A percentile compares a stretch with the other conserved stretches of the same genome.
phyloP scores from a whole-genome alignment of 2,113 vertebrate species.

The human (Homo sapiens) region DNA sequence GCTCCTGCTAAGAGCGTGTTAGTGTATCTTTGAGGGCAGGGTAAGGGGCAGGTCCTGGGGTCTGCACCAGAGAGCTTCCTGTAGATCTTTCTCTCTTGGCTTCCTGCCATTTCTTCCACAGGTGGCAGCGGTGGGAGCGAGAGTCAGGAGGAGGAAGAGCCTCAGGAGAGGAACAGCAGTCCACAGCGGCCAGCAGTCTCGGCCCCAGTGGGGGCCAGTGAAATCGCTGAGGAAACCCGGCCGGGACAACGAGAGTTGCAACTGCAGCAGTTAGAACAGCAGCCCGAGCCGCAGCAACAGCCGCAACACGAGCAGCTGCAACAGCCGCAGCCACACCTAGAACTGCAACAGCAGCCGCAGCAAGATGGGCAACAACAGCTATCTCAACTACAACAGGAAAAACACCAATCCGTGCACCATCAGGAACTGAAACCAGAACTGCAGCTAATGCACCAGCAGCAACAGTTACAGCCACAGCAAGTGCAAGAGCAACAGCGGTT shows the following conservation, averaged over 20 bases:
- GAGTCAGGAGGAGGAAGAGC: conserved; percentile 63
- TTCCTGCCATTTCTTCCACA: conserved; percentile 63
- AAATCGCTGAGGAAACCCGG: background rate
- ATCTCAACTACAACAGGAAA: background rate
- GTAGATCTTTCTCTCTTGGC: conserved; percentile 32
- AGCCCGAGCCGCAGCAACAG: background rate
- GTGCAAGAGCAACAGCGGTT: background rate
- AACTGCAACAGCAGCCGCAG: background rate
- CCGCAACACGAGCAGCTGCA: background rate
- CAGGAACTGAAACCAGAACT: background rate
- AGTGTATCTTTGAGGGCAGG: background rate
- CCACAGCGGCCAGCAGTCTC: background rate
- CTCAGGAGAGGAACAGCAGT: conserved; percentile 6
- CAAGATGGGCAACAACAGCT: background rate
- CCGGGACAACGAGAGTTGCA: background rate
- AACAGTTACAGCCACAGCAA: background rate
- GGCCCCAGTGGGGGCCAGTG: background rate
- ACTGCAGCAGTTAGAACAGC: background rate
- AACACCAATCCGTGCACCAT: fast-evolving
- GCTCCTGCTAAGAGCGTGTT: background rate
- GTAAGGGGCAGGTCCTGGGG: background rate
- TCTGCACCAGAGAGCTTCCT: background rate
- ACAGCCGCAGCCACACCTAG: background rate
- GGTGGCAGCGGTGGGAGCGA: conserved; percentile 55
- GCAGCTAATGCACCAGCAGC: background rate